phyloP scores from a whole-genome alignment of 2,888 invertebrate species.

The Theodoxus fluviatilis region DNA sequence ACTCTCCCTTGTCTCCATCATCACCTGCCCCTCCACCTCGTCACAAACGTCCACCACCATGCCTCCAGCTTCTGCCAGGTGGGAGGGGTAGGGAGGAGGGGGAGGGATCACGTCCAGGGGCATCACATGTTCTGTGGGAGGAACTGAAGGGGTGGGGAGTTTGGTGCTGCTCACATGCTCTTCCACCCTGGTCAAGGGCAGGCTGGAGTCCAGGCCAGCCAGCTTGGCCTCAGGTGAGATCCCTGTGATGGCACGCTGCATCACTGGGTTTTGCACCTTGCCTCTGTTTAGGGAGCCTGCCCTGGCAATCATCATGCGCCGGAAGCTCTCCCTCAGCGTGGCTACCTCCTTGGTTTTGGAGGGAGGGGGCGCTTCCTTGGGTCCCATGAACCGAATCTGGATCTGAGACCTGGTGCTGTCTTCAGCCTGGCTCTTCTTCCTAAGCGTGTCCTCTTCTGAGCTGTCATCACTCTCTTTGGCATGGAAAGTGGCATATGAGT shows the following conservation, averaged over 20 bases:
- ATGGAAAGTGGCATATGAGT: constrained; percentile 54
- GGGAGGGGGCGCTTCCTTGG: constrained; percentile 54
- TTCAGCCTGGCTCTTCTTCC: constrained; percentile 33
- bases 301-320: constrained; percentile 54
- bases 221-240: too few species aligned
- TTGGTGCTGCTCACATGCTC: too few species aligned
- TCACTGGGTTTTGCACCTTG: constrained; percentile 16
- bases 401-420: constrained; percentile 45
- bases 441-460: constrained; percentile 43
- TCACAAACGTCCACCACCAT: not conserved
- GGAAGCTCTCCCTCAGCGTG: constrained; percentile 53
- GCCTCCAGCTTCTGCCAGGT: not conserved
- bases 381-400: constrained; percentile 51
- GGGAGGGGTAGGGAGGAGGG: not conserved
- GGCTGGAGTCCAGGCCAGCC: too few species aligned
- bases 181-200: too few species aligned
- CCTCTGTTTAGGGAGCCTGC: constrained; percentile 36
- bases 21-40: not conserved
- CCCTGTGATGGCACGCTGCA: constrained; percentile 13
- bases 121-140: too few species aligned
- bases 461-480: constrained; percentile 53
- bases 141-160: too few species aligned
- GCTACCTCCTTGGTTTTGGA: constrained; percentile 55
- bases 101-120: constrained; percentile 7
- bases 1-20: constrained; percentile 4